Percentiles rank a stretch among this genome's conserved stretches.
Evolutionary conservation across 2,113 vertebrate species (phyloP).

Genomic region (Hystrix brachyura): DNA sequence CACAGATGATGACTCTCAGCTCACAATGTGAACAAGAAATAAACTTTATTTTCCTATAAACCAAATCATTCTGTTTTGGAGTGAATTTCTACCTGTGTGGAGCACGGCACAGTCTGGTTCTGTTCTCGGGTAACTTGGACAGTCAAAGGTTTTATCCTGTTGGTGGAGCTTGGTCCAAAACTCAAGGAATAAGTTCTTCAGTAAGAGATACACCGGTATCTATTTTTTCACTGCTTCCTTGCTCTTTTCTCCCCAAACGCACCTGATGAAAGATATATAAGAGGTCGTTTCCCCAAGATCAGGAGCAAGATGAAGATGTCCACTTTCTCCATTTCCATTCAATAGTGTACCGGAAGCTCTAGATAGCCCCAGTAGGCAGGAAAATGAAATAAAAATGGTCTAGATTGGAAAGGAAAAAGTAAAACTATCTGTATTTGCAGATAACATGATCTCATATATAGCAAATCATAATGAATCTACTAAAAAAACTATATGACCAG

Average conservation of each 20-base stretch:
- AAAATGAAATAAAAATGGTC: conserved; percentile 19
- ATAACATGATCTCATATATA: conserved; percentile 9
- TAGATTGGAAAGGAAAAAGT: conserved; percentile 23
- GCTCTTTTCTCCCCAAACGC: not conserved
- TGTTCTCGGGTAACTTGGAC: not conserved
- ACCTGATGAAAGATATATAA: not conserved
- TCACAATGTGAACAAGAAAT: conserved; percentile 38
- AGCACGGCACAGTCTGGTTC: not conserved
- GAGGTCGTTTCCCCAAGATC: not conserved
- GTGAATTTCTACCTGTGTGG: not conserved
- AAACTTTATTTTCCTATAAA: conserved; percentile 42
- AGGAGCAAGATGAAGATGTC: not conserved
- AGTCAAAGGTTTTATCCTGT: not conserved
- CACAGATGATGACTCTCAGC: not conserved
- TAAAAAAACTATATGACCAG: conserved; percentile 5
- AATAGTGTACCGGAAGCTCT: not conserved
- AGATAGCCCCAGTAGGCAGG: not conserved
- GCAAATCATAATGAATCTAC: conserved; percentile 24
- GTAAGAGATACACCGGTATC: not conserved
- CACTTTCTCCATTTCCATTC: not conserved
- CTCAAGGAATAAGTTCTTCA: not conserved
- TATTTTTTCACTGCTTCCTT: conserved; percentile 39
- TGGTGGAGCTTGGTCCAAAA: not conserved
- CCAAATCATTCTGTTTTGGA: conserved; percentile 19
- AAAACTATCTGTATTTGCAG: not conserved